Base-by-base conservation (phyloP, 1,140 invertebrate species). In the Drosophila burlai region DNA sequence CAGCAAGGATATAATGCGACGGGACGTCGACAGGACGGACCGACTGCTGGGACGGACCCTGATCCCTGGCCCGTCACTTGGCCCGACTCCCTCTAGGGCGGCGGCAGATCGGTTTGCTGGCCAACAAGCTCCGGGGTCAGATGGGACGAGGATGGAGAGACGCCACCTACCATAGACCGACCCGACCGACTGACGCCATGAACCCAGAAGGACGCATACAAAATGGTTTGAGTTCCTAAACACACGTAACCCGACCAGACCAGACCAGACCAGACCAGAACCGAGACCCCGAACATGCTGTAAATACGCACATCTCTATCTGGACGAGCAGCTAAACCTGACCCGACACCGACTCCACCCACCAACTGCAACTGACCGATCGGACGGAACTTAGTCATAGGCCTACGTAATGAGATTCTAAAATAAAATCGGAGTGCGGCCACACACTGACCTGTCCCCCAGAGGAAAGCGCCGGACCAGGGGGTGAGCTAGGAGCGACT, bases 161-260 rank as follows among this genome's bases (percentile, higher is more conserved):
- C 31, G 26, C 21, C 15, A 38, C 40, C 54, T 49, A 59, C 52
- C 60, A 31, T 9, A 42, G 61, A 82, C 80, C 52, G 65, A 72
- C 69, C 36, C 31, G 60, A 79, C 79, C 34, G 57, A 81, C 79
- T 62, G 57, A 83, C 66, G 45, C 29, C 40, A 62, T 29, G 74
- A 79, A 74, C 71, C 68, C 71, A 55, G 64, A 29, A 69, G 21
- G 66, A 69, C 54, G 62, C 46, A 64, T 55, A 89, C 80, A 90
- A 90, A 83, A 89, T 89, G 84, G 84, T 89, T 89, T 90, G 84
- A 89, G 84, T 89, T 89, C 84, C 84, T 89, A 87, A 75, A 71
- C 80, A 75, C 78, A 89, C 83, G 79, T 46, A 85, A 82, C 83
- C 79, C 62, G 82, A 86, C 82, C 43, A 36, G 50, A 40, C 34